phyloP scores from a whole-genome alignment of 2,888 invertebrate genomes.

The Pristionchus exspectatus region DNA sequence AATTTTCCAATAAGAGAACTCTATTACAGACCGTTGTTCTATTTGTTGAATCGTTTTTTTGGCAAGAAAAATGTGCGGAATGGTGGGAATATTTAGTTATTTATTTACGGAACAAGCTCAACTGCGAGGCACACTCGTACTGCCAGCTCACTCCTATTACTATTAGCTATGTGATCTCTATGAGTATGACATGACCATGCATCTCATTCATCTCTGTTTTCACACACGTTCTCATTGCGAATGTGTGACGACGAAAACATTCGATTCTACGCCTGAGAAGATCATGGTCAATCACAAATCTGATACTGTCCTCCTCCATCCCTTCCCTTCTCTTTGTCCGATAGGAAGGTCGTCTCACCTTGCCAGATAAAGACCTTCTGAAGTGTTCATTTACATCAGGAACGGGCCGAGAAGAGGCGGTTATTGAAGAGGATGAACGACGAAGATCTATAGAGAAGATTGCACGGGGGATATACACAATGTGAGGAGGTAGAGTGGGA shows the following conservation, averaged over 20 bases:
- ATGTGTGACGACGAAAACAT: neutral
- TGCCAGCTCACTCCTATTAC: neutral
- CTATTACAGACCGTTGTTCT: too few species aligned
- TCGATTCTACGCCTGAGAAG: neutral
- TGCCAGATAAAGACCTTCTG: slow-evolving; percentile 36
- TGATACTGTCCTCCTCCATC: neutral
- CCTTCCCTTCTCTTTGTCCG: neutral
- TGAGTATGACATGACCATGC: neutral
- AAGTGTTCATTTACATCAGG: slow-evolving; percentile 47
- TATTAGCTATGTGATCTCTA: neutral
- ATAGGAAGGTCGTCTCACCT: slow-evolving; percentile 21
- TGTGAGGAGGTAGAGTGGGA: neutral
- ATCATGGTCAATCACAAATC: neutral
- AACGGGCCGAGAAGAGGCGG: neutral
- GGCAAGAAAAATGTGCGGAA: too few species aligned
- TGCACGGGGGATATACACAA: neutral
- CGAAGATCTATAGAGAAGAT: slow-evolving; percentile 21
- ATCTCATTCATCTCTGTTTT: neutral
- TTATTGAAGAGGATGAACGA: slow-evolving; percentile 37
- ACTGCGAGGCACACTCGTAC: neutral
- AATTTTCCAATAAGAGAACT: too few species aligned
- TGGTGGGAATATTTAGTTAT: too few species aligned
- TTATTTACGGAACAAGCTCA: too few species aligned
- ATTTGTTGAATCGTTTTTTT: too few species aligned
- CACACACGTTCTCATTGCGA: neutral